Evolutionary conservation across 2,888 invertebrate genomes (phyloP), one percentile per base, ranked within the genome.

Genomic region (Aelia acuminata): DNA sequence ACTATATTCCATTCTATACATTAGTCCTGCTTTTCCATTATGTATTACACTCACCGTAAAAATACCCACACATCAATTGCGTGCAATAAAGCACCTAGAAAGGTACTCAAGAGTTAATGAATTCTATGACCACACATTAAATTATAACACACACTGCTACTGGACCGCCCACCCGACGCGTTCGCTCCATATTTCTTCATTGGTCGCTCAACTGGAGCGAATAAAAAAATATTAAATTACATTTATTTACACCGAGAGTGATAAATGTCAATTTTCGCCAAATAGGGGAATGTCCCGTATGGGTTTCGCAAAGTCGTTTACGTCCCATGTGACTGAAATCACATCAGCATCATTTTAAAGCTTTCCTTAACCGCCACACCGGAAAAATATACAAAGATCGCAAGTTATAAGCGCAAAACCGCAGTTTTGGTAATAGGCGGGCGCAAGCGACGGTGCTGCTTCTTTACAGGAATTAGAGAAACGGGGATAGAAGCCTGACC

Each of bases 121-220:
- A 70, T 70, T 70, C 31, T 18, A 20, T 0, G 35, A 70, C 63
- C 7, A 35, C 18, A 20, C 63, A 1, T 35, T 70, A 70, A 70
- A 70, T 70, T 70, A 70, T 70, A 20, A 35, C 18, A 5, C 7
- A 1, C 20, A 20, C 31, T 1, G 1, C 18, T 13, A 63, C 89
- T 91, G 91, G 11, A 70, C 31, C 63, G 63, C 63, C 63, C 31
- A 70, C 63, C 35, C 63, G 63, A 31, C 31, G 1, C 31, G 63
- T 70, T 70, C 35, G 35, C 18, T 35, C 8, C 31, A 35, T 70
- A 70, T 70, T 70, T 70, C 63, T 70, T 70, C 63, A 70, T 70
- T 70, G 63, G 63, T 8, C 63, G 63, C 31, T 15, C 3, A 31
- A 63, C 13, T 70, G 63, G 63, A 35, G 63, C 63, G 18, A 70